These are phyloP conservation scores for Chromis chromis DNA, from an alignment of 2,797 vertebrate genomes.

Conservation along the genomic window DNA sequence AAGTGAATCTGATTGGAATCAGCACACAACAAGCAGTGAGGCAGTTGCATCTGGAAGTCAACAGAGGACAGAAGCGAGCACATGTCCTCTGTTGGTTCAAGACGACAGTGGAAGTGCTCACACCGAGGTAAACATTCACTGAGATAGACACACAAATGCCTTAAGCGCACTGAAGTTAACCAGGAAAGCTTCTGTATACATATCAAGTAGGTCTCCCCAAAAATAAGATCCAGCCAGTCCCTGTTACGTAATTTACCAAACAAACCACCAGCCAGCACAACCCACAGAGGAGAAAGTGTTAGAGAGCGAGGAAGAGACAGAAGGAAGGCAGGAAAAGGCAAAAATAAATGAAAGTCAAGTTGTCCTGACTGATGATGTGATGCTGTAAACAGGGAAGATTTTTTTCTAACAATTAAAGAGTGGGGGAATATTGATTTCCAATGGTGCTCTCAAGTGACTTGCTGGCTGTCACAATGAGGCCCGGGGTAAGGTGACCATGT, in stretches of 20 bases:
- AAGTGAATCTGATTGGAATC: slow-evolving; percentile 1
- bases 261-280: slow-evolving; percentile 68
- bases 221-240: slow-evolving; percentile 60
- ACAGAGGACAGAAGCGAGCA: slow-evolving; percentile 42
- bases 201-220: slow-evolving; percentile 62
- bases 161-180: slow-evolving; percentile 63
- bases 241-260: slow-evolving; percentile 69
- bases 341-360: slow-evolving; percentile 81
- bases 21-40: background rate
- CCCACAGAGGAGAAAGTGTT: slow-evolving; percentile 50
- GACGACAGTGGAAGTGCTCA: slow-evolving; percentile 33
- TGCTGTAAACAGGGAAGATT: slow-evolving; percentile 81
- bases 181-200: slow-evolving; percentile 60
- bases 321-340: slow-evolving; percentile 38
- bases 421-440: slow-evolving; percentile 93
- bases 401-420: slow-evolving; percentile 88
- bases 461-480: slow-evolving; percentile 89
- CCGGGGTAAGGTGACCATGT: slow-evolving; percentile 91
- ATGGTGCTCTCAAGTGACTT: slow-evolving; percentile 89
- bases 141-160: slow-evolving; percentile 61
- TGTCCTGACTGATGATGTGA: slow-evolving; percentile 84
- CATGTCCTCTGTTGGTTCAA: slow-evolving; percentile 30
- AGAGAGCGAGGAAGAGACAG: slow-evolving; percentile 17
- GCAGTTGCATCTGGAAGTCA: slow-evolving; percentile 36
- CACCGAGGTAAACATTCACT: slow-evolving; percentile 36